Evolutionary conservation across 2,888 invertebrate genomes (phyloP).

Genomic region (Thecophora atra): DNA sequence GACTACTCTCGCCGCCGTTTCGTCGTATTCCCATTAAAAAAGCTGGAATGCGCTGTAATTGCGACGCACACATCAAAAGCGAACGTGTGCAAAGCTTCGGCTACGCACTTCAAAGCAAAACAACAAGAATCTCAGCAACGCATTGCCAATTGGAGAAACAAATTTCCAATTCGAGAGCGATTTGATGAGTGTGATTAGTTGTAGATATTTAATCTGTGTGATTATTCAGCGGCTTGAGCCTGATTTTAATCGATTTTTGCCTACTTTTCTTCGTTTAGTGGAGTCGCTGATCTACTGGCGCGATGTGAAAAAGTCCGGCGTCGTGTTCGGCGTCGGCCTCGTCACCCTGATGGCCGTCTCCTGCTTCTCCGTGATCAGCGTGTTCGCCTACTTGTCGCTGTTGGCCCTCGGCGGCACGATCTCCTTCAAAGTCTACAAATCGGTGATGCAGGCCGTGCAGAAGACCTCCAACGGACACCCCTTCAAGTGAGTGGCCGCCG

Average conservation of each 20-base stretch:
- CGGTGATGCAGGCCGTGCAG: conserved; percentile 93
- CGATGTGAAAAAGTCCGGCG: conserved; percentile 92
- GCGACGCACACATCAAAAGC: too few relatives aligned
- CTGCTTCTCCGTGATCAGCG: conserved; percentile 94
- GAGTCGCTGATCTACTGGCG: conserved; percentile 98
- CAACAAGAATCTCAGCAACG: too few relatives aligned
- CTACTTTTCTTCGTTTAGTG: conserved; percentile 72
- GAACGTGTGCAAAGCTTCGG: too few relatives aligned
- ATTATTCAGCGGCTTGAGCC: too few relatives aligned
- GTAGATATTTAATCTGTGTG: not conserved
- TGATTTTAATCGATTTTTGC: not conserved
- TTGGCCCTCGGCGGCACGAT: conserved; percentile 86
- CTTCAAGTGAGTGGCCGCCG: conserved; percentile 95
- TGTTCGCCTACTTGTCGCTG: conserved; percentile 91
- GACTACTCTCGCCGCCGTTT: too few relatives aligned
- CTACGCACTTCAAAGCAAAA: too few relatives aligned
- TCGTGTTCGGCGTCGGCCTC: conserved; percentile 90
- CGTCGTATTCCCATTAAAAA: too few relatives aligned
- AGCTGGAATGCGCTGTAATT: too few relatives aligned
- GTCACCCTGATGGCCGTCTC: conserved; percentile 91
- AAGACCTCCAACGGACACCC: conserved; percentile 97
- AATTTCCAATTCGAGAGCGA: too few relatives aligned
- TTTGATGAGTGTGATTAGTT: too few relatives aligned
- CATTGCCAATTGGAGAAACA: too few relatives aligned
- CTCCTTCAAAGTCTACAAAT: conserved; percentile 96